Base-by-base conservation (phyloP, 2,888 invertebrate genomes). In the Platycnemis pennipes region DNA sequence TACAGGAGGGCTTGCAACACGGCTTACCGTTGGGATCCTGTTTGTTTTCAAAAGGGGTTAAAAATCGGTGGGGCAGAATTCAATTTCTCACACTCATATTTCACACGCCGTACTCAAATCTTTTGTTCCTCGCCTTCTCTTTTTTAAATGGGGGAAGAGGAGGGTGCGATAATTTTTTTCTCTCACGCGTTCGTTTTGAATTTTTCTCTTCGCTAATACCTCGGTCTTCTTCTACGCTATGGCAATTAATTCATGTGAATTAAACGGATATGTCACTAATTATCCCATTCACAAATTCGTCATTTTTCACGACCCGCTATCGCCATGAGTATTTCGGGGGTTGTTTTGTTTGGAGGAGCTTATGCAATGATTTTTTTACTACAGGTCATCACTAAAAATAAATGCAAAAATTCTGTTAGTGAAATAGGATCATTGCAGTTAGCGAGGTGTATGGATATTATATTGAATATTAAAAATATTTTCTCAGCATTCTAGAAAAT, bases 241-340 rank as follows among this genome's bases (percentile, higher is more conserved):
- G 26, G 45, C 45, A 45, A 49, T 49, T 49, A 88, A 56, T 53
- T 53, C 13, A 63, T 56, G 42, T 53, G 16, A 94, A 94, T 94
- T 49, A 63, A 94, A 94, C 31, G 44, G 42, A 94, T 53, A 53
- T 49, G 42, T 94, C 42, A 77, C 69, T 77, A 77, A 77, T 77
- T 77, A 77, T 77, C 31, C 69, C 69, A 37, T 31, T 37, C 31
- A 11, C 11, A 11, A 77, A 77, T 77, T 77, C 31, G 31, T 77
- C 69, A 77, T 77, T 31, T 63, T 26, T 77, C 69, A 37, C 37
- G 37, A 26, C 69, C 31, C 69, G 4, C 31, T 31, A 77, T 2
- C 63, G 5, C 37, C 8, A 49, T 77, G 37, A 77, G 69, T 77
- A 77, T 26, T 37, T 77, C 31, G 31, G 69, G 16, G 69, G 1